These are phyloP conservation scores for Triplophysa rosa DNA, from an alignment of 2,113 vertebrate species.

Conservation along the genomic window DNA sequence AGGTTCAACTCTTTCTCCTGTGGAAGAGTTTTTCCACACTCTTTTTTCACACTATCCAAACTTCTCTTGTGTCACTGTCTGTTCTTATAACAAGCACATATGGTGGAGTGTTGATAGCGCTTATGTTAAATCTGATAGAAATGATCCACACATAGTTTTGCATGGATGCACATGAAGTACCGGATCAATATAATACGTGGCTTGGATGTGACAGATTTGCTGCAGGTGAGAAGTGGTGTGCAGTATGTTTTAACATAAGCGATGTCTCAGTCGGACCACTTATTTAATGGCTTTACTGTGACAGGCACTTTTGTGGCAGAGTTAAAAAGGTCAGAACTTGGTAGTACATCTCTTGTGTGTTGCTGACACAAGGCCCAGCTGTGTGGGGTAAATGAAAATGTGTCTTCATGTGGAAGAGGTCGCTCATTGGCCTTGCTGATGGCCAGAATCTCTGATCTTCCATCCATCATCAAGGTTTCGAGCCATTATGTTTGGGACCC, in stretches of 20 bases:
- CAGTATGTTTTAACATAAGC: slow-evolving; percentile 16
- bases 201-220: slow-evolving; percentile 21
- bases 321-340: slow-evolving; percentile 54
- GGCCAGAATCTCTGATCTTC: slow-evolving; percentile 58
- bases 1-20: slow-evolving; percentile 5
- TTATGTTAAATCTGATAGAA: slow-evolving; percentile 25
- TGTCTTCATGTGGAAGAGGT: slow-evolving; percentile 64
- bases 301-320: slow-evolving; percentile 8
- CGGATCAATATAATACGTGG: slow-evolving; percentile 15
- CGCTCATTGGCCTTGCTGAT: slow-evolving; percentile 56
- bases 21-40: slow-evolving; percentile 12
- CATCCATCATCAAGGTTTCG: slow-evolving; percentile 28
- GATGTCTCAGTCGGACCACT: slow-evolving; percentile 24
- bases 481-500: slow-evolving; percentile 31
- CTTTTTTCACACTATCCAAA: not conserved
- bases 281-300: slow-evolving; percentile 28
- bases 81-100: slow-evolving; percentile 10
- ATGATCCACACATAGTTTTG: slow-evolving; percentile 32
- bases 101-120: slow-evolving; percentile 26
- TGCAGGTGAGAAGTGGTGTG: not conserved
- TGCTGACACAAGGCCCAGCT: slow-evolving; percentile 54
- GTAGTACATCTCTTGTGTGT: slow-evolving; percentile 45
- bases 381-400: slow-evolving; percentile 57
- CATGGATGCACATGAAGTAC: slow-evolving; percentile 22
- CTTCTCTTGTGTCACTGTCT: slow-evolving; percentile 19